Evolutionary conservation across 2,888 invertebrate species (phyloP), one percentile per base, ranked within the genome.

Genomic region (Hipparchia sbordonii): DNA sequence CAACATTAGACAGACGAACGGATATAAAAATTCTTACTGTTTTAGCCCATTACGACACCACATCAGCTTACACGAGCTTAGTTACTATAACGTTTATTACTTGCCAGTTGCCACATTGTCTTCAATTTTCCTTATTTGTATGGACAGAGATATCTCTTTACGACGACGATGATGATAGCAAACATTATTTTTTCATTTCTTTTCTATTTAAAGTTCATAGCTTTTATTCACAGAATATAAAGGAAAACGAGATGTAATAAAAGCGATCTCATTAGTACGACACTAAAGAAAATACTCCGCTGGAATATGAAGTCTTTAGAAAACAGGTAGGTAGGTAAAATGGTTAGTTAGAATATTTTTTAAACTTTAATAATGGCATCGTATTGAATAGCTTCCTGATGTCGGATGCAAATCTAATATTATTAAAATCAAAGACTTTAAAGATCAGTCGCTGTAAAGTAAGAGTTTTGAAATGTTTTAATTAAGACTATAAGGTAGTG

Each of bases 261-360:
- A 74, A 72, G 56, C 45, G 78, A 81, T 83, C 81, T 83, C 81
- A 77, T 77, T 78, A 78, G 75, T 72, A 72, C 74, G 76, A 75
- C 74, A 74, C 71, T 75, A 39, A 51, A 60, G 65, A 61, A 72
- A 70, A 33, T 70, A 33, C 62, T 63, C 23, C 46, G 57, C 67
- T 67, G 46, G 69, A 67, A 72, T 61, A 45, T 67, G 23, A 66
- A 48, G 23, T 46, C 67, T 59, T 67, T 67, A 39, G 56, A 57
- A 56, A 57, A 13, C 33, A 33, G 33, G 33, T 60, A 60, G 33
- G 33, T 60, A 60, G 45, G 39, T 60, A 60, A 60, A 60, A 60
- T 60, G 39, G 12, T 12, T 12, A 60, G 10, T 39, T 39, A 12
- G 6, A 12, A 45, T 10, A 45, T 46, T 10, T n/a, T 46, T n/a